Conservation (phyloP, 2,797 vertebrate genomes). For the Menidia menidia region DNA sequence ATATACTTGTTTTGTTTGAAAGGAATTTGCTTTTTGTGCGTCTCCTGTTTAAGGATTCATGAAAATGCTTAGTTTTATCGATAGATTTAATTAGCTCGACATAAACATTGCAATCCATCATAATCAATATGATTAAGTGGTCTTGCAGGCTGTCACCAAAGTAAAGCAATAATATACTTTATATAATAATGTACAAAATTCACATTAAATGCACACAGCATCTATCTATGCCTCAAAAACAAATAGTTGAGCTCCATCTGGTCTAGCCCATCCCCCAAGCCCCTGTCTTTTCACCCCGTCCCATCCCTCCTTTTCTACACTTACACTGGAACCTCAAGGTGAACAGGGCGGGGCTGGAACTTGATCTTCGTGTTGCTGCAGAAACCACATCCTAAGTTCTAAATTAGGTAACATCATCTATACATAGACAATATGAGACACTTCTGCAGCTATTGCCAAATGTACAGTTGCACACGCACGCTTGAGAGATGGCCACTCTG, state of each 20-base stretch:
- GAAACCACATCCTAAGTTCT: conserved; percentile 82
- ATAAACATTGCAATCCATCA: background rate
- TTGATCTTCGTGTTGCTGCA: conserved; percentile 76
- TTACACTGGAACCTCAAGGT: conserved; percentile 75
- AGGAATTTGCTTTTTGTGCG: background rate
- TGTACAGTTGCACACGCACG: conserved; percentile 49
- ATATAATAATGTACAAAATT: too few species aligned
- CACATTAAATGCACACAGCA: background rate
- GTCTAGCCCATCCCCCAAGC: conserved; percentile 20
- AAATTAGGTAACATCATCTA: conserved; percentile 79
- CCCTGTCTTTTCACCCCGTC: conserved; percentile 17
- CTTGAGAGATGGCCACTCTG: conserved; percentile 44
- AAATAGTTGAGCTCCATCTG: conserved; percentile 5
- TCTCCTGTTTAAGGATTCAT: background rate
- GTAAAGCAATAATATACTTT: too few species aligned
- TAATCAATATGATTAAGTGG: background rate
- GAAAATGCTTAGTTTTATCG: background rate
- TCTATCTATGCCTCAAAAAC: conserved; percentile 4
- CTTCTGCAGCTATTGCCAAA: conserved; percentile 60
- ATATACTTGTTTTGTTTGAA: background rate
- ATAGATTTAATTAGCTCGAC: background rate
- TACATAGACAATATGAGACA: conserved; percentile 74
- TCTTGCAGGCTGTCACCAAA: background rate
- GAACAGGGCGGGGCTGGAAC: conserved; percentile 75
- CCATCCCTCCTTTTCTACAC: conserved; percentile 58